Percentiles rank a stretch among this genome's conserved stretches.
These are phyloP conservation scores for Nysson spinosus DNA, from an alignment of 2,888 invertebrate species.

Conservation along the genomic window DNA sequence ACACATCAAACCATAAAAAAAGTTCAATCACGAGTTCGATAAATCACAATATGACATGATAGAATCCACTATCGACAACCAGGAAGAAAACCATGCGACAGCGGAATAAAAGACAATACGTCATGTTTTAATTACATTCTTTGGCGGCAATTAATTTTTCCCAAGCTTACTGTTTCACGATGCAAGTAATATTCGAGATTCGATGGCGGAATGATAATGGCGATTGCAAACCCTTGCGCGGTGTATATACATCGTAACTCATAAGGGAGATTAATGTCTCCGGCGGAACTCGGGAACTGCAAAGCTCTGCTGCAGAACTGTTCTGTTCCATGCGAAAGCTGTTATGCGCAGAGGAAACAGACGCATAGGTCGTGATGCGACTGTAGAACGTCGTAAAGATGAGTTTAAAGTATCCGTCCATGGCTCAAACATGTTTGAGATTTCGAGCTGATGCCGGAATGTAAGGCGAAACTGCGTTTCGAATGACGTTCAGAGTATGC, in stretches of 20 bases:
- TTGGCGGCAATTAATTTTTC: conserved; percentile 15
- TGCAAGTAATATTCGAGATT: neutral
- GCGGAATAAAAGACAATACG: neutral
- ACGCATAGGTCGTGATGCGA: conserved; percentile 60
- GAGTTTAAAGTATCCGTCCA: conserved; percentile 43
- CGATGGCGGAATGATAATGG: conserved; percentile 7
- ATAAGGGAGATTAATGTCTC: conserved; percentile 70
- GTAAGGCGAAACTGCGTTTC: neutral
- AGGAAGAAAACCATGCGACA: too few species aligned
- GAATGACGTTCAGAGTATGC: too few species aligned
- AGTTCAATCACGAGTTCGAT: too few species aligned
- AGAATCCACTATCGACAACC: too few species aligned
- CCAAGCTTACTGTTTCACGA: neutral
- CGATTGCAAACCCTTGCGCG: conserved; percentile 30
- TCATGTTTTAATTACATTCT: conserved; percentile 2
- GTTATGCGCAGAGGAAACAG: conserved; percentile 58
- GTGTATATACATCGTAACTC: conserved; percentile 60
- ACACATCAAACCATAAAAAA: too few species aligned
- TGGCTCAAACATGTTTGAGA: conserved; percentile 35
- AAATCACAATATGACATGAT: too few species aligned
- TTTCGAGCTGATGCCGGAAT: conserved; percentile 40
- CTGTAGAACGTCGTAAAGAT: conserved; percentile 58
- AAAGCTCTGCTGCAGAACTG: conserved; percentile 60
- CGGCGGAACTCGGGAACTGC: conserved; percentile 60
- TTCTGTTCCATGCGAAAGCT: conserved; percentile 62